These are phyloP conservation scores for Digitonthophagus gazella DNA, from an alignment of 2,888 invertebrate species.

Conservation along the genomic window DNA sequence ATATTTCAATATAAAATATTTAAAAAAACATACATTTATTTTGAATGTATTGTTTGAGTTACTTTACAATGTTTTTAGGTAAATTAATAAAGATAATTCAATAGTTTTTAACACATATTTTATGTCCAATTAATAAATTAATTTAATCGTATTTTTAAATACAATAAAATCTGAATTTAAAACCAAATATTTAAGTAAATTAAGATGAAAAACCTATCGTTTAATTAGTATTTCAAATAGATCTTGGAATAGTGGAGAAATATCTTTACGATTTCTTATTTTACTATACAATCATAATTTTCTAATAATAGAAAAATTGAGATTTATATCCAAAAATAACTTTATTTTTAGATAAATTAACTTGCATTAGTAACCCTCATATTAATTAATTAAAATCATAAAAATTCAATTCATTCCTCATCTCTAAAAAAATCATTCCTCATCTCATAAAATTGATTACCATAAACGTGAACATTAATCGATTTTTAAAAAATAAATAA, in stretches of 20 bases:
- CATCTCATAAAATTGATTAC: too few species aligned
- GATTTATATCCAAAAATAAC: too few species aligned
- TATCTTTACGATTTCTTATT: too few species aligned
- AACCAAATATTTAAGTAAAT: too few species aligned
- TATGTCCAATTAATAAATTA: background rate
- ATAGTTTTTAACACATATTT: too few species aligned
- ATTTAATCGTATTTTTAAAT: too few species aligned
- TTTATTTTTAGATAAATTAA: background rate
- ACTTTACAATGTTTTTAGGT: background rate
- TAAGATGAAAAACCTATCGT: too few species aligned
- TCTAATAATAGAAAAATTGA: too few species aligned
- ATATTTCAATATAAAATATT: background rate
- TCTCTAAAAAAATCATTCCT: background rate
- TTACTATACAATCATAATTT: too few species aligned
- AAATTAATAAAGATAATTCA: background rate
- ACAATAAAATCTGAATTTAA: too few species aligned
- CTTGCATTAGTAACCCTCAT: background rate
- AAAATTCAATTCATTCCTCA: background rate
- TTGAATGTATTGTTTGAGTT: background rate
- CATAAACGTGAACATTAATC: background rate
- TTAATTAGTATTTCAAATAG: too few species aligned
- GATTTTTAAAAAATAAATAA: slow-evolving; percentile 8
- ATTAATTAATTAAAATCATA: slow-evolving; percentile 4
- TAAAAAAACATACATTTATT: background rate
- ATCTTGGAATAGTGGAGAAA: too few species aligned